phyloP scores from a whole-genome alignment of 1,140 invertebrate species.

The Rhopalosiphum padi region DNA sequence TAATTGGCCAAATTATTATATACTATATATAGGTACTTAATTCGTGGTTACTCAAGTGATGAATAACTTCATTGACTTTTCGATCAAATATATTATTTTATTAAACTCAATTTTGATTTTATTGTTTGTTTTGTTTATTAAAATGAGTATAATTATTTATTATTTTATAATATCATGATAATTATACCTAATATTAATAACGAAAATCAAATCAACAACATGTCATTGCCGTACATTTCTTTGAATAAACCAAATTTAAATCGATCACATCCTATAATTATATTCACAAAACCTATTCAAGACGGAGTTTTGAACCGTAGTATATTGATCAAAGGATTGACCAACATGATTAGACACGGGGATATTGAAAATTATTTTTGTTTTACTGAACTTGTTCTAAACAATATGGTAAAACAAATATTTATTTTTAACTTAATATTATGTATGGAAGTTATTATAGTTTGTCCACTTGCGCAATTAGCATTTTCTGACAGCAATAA shows the following conservation, averaged over 20 bases:
- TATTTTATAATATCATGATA: background rate
- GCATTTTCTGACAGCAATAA: background rate
- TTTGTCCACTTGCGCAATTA: background rate
- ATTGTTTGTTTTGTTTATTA: background rate
- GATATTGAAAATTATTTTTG: background rate
- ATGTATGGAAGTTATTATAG: background rate
- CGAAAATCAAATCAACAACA: background rate
- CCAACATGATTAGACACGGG: background rate
- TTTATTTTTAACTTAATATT: background rate
- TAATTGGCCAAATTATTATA: background rate
- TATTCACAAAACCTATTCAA: background rate
- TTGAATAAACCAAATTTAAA: background rate
- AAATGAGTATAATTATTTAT: background rate
- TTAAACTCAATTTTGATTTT: background rate
- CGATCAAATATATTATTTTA: background rate
- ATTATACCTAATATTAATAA: background rate
- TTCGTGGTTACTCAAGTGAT: background rate
- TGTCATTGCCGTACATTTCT: background rate
- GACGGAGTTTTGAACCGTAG: background rate
- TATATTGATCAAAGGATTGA: background rate
- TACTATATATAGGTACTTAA: background rate
- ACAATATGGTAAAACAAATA: constrained; percentile 24
- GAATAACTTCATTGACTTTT: background rate
- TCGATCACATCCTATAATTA: background rate
- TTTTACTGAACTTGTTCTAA: constrained; percentile 13